Conservation (phyloP, 2,113 vertebrate genomes). For the Tylochromis polylepis region DNA sequence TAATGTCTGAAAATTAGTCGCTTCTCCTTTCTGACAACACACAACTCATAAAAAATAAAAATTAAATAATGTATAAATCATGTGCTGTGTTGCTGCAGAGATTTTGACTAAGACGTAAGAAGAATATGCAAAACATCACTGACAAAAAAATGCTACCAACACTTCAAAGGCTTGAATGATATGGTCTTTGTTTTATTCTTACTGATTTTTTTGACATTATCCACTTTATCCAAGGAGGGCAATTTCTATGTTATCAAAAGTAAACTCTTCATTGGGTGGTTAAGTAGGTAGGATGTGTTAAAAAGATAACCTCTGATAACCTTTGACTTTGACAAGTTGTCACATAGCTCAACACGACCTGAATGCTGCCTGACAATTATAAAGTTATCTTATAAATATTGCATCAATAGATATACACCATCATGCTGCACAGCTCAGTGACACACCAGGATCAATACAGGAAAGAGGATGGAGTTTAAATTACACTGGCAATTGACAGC, state of each 20-base stretch:
- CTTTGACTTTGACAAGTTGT: slow-evolving; percentile 15
- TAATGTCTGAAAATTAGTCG: not conserved
- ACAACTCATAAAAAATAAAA: not conserved
- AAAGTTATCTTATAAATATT: slow-evolving; percentile 3
- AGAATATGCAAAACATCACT: not conserved
- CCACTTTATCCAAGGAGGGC: not conserved
- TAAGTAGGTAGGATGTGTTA: not conserved
- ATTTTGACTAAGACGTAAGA: not conserved
- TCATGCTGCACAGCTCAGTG: not conserved
- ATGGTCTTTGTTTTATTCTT: not conserved
- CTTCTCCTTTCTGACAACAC: not conserved
- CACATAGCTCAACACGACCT: not conserved
- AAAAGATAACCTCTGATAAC: not conserved
- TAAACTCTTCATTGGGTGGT: not conserved
- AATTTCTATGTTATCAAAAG: not conserved
- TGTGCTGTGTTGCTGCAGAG: not conserved
- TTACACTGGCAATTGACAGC: slow-evolving; percentile 15
- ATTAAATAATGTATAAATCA: not conserved
- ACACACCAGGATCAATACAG: slow-evolving; percentile 30
- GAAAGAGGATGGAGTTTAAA: slow-evolving; percentile 11
- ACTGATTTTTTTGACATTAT: not conserved
- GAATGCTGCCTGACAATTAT: not conserved
- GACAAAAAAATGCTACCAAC: not conserved
- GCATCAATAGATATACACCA: not conserved
- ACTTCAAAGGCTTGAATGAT: not conserved